phyloP scores from a whole-genome alignment of 2,797 vertebrate genomes.

The Crocodylus rhombifer region DNA sequence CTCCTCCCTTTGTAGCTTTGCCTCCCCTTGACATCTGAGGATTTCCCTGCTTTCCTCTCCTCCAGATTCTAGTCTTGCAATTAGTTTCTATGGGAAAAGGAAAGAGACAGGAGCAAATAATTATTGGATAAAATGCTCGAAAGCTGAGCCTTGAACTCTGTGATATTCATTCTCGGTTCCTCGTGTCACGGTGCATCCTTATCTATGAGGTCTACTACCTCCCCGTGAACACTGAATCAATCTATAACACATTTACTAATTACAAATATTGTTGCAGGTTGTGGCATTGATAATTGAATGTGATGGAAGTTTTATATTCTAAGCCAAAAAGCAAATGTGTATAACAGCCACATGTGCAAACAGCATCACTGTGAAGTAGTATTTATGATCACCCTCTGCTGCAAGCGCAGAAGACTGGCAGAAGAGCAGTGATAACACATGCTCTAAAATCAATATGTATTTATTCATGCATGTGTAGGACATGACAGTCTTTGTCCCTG shows the following conservation, averaged over 20 bases:
- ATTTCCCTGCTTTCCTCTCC: neutral
- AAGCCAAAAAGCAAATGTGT: constrained; percentile 8
- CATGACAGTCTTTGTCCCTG: neutral
- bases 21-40: constrained; percentile 59
- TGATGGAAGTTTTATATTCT: constrained; percentile 29
- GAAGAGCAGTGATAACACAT: neutral
- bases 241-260: constrained; percentile 20
- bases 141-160: constrained; percentile 11
- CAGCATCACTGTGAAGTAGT: neutral
- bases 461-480: neutral
- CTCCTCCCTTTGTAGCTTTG: constrained; percentile 29
- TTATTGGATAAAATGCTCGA: constrained; percentile 59
- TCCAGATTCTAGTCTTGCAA: neutral
- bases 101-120: constrained; percentile 43
- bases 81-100: neutral
- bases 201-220: constrained; percentile 4
- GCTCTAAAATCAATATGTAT: neutral
- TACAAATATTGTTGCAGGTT: constrained; percentile 32
- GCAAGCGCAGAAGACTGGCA: neutral
- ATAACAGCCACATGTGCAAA: neutral
- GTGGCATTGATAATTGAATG: constrained; percentile 35
- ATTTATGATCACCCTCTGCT: constrained; percentile 20
- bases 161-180: constrained; percentile 35
- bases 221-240: neutral
- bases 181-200: constrained; percentile 15